Conservation (phyloP, 2,113 vertebrate genomes). For the Callipepla squamata region DNA sequence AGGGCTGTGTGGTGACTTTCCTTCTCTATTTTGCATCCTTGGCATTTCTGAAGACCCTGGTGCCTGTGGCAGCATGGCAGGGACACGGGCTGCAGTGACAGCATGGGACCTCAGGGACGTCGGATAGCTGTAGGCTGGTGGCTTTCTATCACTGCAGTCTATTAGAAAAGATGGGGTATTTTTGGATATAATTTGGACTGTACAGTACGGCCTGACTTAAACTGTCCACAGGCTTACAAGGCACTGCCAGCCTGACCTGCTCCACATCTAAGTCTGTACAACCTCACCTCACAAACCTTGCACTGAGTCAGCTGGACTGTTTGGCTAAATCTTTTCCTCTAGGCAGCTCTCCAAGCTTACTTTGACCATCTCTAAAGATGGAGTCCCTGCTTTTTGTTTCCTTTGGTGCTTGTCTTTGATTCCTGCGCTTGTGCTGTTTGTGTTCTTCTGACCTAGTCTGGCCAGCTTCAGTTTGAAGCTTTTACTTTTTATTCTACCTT, state of each 20-base stretch:
- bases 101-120: neutral
- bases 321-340: neutral
- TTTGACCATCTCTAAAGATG: neutral
- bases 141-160: neutral
- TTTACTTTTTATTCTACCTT: neutral
- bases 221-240: neutral
- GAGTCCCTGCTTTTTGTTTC: neutral
- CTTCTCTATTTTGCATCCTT: neutral
- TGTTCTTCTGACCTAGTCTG: neutral
- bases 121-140: neutral
- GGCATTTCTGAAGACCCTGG: neutral
- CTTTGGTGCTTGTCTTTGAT: fast-evolving
- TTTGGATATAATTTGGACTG: neutral
- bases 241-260: neutral
- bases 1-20: neutral
- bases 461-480: neutral
- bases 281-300: neutral
- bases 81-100: fast-evolving
- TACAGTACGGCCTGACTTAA: neutral
- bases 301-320: neutral
- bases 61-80: neutral
- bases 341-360: neutral
- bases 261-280: neutral
- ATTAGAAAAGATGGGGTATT: neutral
- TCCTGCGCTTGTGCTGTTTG: neutral